phyloP scores from a whole-genome alignment of 2,797 vertebrate genomes.

The Aplochiton taeniatus region DNA sequence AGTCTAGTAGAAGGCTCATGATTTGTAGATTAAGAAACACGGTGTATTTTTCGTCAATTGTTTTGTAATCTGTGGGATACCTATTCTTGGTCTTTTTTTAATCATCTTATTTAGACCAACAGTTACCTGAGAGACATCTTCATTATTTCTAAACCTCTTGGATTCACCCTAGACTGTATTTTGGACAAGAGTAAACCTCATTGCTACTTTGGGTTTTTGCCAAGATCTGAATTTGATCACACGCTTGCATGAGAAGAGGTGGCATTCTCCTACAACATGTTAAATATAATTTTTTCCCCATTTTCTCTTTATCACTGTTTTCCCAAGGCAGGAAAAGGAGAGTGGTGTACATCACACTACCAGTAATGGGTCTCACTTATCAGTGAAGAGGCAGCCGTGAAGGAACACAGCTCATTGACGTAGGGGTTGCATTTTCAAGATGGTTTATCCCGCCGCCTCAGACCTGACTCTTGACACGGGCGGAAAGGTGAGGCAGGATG shows the following conservation, averaged over 20 bases:
- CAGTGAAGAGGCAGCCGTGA: neutral
- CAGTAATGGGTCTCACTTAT: neutral
- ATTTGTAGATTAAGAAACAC: no score
- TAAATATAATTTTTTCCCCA: conserved; percentile 28
- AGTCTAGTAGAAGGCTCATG: no score
- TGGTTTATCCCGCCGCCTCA: neutral
- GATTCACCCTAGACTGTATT: no score
- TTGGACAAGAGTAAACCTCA: no score
- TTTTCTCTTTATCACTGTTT: conserved; percentile 31
- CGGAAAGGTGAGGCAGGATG: conserved; percentile 69
- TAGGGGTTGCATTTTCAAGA: conserved; percentile 17
- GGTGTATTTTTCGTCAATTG: no score
- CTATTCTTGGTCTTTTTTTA: no score
- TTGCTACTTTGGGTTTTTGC: no score
- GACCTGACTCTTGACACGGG: conserved; percentile 28
- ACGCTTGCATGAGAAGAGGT: conserved; percentile 6
- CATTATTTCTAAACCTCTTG: no score
- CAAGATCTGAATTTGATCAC: neutral
- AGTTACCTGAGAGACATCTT: no score
- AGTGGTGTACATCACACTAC: conserved; percentile 4
- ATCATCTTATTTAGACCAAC: no score
- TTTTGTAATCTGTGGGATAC: no score
- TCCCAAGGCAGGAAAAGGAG: conserved; percentile 10
- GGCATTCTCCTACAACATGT: neutral
- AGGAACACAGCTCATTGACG: neutral